These are phyloP conservation scores for Alouatta palliata DNA, from an alignment of 2,113 vertebrate genomes.

Conservation along the genomic window DNA sequence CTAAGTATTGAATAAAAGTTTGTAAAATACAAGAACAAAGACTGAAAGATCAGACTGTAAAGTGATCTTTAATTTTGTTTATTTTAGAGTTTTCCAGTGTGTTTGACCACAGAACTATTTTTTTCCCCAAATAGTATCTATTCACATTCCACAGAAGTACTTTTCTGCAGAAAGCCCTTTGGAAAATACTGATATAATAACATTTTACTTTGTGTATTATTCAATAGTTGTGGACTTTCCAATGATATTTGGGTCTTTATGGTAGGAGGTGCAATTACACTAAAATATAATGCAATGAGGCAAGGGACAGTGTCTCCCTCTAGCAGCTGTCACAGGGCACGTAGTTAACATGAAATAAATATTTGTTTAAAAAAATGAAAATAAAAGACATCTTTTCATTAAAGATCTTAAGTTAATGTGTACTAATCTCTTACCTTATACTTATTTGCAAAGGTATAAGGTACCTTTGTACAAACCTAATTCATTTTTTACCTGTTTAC, in stretches of 20 bases:
- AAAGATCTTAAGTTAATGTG: neutral
- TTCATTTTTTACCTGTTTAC: neutral
- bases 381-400: neutral
- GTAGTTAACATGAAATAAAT: neutral
- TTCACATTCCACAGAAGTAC: neutral
- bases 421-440: neutral
- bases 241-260: neutral
- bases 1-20: neutral
- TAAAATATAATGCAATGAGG: neutral
- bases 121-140: neutral
- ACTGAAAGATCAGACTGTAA: neutral
- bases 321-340: neutral
- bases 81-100: neutral
- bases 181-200: neutral
- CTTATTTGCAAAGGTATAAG: too few relatives aligned
- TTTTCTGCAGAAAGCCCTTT: neutral
- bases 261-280: neutral
- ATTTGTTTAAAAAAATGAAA: neutral
- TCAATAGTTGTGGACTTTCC: neutral
- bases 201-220: neutral
- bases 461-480: too few relatives aligned
- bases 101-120: neutral
- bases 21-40: neutral
- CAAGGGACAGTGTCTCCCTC: neutral
- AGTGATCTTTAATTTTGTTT: neutral